Evolutionary conservation across 2,888 invertebrate genomes (phyloP).

Genomic region (Pinctada fucata): DNA sequence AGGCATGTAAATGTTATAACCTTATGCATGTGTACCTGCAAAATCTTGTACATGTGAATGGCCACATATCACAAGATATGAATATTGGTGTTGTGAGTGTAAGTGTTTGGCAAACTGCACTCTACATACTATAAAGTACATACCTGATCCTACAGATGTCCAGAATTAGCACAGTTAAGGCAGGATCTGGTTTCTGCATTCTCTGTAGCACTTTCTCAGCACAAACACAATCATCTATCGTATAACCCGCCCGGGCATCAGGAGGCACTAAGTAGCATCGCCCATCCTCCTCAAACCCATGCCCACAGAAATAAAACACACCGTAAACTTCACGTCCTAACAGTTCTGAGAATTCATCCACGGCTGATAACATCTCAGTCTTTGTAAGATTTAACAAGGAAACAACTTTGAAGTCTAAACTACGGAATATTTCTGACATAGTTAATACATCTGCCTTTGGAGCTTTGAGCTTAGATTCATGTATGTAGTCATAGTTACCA

Average conservation of each 20-base stretch:
- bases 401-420: conserved; percentile 77
- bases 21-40: not conserved
- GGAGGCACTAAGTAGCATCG: conserved; percentile 77
- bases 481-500: conserved; percentile 76
- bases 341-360: conserved; percentile 75
- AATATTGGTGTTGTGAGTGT: too few species aligned
- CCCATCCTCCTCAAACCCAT: conserved; percentile 77
- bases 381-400: conserved; percentile 76
- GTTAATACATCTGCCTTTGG: conserved; percentile 65
- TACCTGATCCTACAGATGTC: conserved; percentile 76
- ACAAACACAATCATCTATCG: conserved; percentile 72
- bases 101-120: too few species aligned
- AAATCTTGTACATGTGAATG: not conserved
- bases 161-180: conserved; percentile 76
- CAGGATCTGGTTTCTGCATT: conserved; percentile 73
- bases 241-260: conserved; percentile 75
- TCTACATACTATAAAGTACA: too few species aligned
- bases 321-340: conserved; percentile 75
- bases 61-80: not conserved
- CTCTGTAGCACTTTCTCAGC: conserved; percentile 67
- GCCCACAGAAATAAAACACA: conserved; percentile 77
- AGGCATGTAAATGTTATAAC: not conserved
- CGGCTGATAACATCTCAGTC: conserved; percentile 75
- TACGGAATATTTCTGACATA: conserved; percentile 67
- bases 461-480: conserved; percentile 71